Evolutionary conservation across 2,797 vertebrate species (phyloP), one percentile per base, ranked within the genome.

Genomic region (Parambassis ranga): DNA sequence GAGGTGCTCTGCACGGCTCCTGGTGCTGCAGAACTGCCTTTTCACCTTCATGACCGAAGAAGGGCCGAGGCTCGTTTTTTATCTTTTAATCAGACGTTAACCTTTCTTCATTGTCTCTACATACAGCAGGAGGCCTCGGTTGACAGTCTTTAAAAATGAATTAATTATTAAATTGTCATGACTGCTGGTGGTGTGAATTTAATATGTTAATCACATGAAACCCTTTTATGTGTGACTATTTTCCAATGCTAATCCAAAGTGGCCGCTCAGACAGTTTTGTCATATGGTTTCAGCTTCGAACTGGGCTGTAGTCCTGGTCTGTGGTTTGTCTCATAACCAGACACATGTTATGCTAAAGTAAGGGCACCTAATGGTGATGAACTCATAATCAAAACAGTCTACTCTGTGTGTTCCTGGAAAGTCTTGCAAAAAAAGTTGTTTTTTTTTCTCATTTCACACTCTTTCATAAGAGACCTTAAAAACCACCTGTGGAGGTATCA

Each of bases 1-100:
- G 74, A 70, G 73, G 73, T 82, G 65, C 75, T 61, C 65, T 27
- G 63, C 75, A 52, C 8, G 50, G 48, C 71, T 58, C 39, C 63
- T 10, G 10, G 69, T 74, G 76, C 74, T 62, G 66, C 48, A 72
- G 55, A 56, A 35, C 24, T 36, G 50, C 38, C 51, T 75, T 57
- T 59, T 64, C 65, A 67, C 72, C 63, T 56, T 57, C 33, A 44
- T 55, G 39, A 30, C 42, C 36, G 51, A 69, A 59, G 50, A 47
- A 33, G 57, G 67, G 43, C 24, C 10, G 28, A 28, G 30, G 48
- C 47, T 60, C 24, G 16, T 32, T 62, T 59, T 36, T 24, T 30
- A 42, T 32, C 26, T 20, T 49, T 24, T 58, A 60, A 73, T 49
- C 49, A 57, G 31, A 19, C 33, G 10, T 27, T 48, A 43, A 44